Evolutionary conservation across 2,888 invertebrate species (phyloP).

Genomic region (Cenopis cana): DNA sequence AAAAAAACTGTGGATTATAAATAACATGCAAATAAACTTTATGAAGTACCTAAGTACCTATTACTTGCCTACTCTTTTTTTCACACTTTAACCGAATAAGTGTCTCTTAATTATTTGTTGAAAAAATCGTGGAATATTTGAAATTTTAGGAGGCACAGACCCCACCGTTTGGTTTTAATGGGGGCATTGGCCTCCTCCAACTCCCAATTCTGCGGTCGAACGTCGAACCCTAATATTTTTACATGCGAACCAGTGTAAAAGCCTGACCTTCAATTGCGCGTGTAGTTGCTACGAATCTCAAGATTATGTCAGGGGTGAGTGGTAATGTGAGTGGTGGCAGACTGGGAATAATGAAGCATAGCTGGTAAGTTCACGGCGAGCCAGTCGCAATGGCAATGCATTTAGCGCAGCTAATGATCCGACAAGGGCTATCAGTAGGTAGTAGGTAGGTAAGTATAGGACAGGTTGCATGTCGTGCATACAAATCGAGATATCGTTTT

Average conservation of each 20-base stretch:
- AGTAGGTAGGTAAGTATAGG: too few species aligned
- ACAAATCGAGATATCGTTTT: too few species aligned
- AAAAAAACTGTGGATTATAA: not conserved
- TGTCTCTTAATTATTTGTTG: too few species aligned
- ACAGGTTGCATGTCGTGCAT: slow-evolving; percentile 6
- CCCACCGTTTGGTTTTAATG: too few species aligned
- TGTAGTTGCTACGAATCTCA: not conserved
- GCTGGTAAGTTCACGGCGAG: slow-evolving; percentile 11
- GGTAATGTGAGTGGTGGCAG: not conserved
- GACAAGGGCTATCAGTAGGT: not conserved
- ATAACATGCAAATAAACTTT: not conserved
- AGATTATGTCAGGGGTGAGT: not conserved
- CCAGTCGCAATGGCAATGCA: not conserved
- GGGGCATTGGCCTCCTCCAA: too few species aligned
- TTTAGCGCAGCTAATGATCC: slow-evolving; percentile 23
- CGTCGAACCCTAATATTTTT: too few species aligned
- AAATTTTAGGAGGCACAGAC: too few species aligned
- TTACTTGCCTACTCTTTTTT: too few species aligned
- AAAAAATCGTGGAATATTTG: too few species aligned
- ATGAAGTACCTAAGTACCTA: too few species aligned
- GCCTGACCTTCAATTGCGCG: not conserved
- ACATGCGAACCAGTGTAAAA: not conserved
- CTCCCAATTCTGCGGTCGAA: too few species aligned
- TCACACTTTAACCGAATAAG: too few species aligned
- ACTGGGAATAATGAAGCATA: not conserved